Percentiles rank a stretch among this genome's conserved stretches.
Evolutionary conservation across 2,797 vertebrate species (phyloP).

Genomic region (Neopelma chrysocephalum): DNA sequence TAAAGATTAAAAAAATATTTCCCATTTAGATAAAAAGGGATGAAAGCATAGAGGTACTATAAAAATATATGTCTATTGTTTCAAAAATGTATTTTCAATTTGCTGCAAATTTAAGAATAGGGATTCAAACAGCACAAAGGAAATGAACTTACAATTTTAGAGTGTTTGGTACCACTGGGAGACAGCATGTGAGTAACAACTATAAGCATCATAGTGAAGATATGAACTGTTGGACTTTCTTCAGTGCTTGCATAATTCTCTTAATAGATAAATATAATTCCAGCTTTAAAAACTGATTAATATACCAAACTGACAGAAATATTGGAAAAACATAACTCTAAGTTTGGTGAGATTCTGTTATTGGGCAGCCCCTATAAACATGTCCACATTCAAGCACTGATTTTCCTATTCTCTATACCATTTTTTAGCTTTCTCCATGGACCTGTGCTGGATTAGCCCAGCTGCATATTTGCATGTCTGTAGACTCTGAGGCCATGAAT

Average conservation of each 20-base stretch:
- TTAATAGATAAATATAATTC: background rate
- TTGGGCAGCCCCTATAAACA: background rate
- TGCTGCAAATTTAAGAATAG: background rate
- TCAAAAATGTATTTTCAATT: background rate
- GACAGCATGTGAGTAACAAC: background rate
- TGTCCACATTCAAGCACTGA: background rate
- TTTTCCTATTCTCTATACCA: rapidly evolving
- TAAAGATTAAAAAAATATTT: background rate
- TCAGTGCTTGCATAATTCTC: background rate
- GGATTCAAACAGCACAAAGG: background rate
- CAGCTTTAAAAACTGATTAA: background rate
- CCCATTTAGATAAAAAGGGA: background rate
- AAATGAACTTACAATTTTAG: background rate
- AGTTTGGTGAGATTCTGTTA: background rate
- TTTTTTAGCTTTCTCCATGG: background rate
- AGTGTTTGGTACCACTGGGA: background rate
- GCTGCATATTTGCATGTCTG: background rate
- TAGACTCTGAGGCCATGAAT: background rate
- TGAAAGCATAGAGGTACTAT: background rate
- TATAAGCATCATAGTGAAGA: background rate
- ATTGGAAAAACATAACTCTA: background rate
- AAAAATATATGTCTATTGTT: background rate
- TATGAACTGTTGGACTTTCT: background rate
- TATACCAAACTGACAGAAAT: background rate
- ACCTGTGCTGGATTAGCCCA: background rate